A percentile compares a stretch with the other conserved stretches of the same genome.
These are phyloP conservation scores for Graphium colonna DNA, from an alignment of 2,888 invertebrate genomes.

Conservation along the genomic window DNA sequence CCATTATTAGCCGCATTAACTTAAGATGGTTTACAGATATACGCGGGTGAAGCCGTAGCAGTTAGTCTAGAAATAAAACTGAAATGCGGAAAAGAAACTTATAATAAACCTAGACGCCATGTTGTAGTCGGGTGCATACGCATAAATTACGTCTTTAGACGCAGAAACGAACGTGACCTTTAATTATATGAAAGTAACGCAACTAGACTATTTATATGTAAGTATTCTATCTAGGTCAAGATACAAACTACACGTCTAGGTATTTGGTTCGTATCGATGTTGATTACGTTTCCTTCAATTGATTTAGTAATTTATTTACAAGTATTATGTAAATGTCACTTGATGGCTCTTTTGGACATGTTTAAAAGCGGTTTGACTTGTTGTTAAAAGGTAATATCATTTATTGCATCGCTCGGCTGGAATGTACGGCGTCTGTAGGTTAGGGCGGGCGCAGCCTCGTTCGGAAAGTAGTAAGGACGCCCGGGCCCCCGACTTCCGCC, in stretches of 20 bases:
- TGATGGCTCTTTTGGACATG: conserved; percentile 5
- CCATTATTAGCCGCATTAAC: no score
- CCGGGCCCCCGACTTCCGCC: conserved; percentile 58
- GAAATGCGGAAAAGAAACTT: conserved; percentile 17
- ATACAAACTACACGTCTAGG: conserved; percentile 11
- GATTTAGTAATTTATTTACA: background rate
- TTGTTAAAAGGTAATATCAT: conserved; percentile 1
- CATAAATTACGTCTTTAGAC: conserved; percentile 6
- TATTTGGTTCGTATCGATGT: conserved; percentile 11
- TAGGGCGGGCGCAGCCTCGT: conserved; percentile 40
- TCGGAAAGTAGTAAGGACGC: conserved; percentile 66
- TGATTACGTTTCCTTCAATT: conserved; percentile 7
- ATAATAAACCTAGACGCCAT: conserved; percentile 5
- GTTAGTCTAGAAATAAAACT: no score
- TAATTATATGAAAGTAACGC: conserved; percentile 20
- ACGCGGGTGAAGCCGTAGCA: no score
- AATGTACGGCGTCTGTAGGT: conserved; percentile 26
- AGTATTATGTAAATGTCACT: conserved; percentile 11
- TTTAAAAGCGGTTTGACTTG: conserved; percentile 11
- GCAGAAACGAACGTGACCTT: conserved; percentile 18
- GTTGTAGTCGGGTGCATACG: conserved; percentile 1
- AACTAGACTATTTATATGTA: conserved; percentile 18
- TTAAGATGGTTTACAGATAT: no score
- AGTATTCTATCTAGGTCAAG: conserved; percentile 22
- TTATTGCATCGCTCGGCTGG: conserved; percentile 8